Percentiles rank a stretch among this genome's conserved stretches.
These are phyloP conservation scores for Capreolus pygargus DNA, from an alignment of 2,113 vertebrate species.

Conservation along the genomic window DNA sequence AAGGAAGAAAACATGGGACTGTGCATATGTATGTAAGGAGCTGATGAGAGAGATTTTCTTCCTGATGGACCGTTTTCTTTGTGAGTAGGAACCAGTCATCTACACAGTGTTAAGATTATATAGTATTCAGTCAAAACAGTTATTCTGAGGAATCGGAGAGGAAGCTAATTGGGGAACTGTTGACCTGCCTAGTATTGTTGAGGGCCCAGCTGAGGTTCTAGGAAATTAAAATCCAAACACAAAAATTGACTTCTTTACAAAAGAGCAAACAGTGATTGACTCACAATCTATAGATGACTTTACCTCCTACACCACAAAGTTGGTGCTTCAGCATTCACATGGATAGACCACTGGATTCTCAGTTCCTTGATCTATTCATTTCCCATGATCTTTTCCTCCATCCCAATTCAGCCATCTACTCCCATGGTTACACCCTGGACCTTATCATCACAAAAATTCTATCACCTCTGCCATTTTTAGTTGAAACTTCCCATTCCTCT, in stretches of 20 bases:
- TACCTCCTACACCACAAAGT: neutral
- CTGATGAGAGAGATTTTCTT: neutral
- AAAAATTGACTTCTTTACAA: constrained; percentile 1
- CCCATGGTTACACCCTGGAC: neutral
- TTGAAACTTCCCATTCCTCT: neutral
- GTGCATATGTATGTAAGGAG: neutral
- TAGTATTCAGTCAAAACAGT: neutral
- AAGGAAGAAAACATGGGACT: neutral
- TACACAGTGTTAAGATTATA: neutral
- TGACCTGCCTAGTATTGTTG: neutral
- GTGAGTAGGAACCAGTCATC: neutral
- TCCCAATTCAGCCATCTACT: neutral
- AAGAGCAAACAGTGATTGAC: neutral
- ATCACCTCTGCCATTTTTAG: neutral
- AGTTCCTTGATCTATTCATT: neutral
- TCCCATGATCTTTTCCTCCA: neutral
- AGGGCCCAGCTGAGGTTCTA: neutral
- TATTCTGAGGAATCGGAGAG: neutral
- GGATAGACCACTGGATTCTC: neutral
- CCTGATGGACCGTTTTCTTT: neutral
- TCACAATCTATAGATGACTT: neutral
- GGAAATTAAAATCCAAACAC: constrained; percentile 7
- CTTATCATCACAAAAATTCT: neutral
- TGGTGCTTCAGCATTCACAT: neutral
- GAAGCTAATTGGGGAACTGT: neutral